phyloP scores from a whole-genome alignment of 2,113 vertebrate species.

The Anguilla japonica region DNA sequence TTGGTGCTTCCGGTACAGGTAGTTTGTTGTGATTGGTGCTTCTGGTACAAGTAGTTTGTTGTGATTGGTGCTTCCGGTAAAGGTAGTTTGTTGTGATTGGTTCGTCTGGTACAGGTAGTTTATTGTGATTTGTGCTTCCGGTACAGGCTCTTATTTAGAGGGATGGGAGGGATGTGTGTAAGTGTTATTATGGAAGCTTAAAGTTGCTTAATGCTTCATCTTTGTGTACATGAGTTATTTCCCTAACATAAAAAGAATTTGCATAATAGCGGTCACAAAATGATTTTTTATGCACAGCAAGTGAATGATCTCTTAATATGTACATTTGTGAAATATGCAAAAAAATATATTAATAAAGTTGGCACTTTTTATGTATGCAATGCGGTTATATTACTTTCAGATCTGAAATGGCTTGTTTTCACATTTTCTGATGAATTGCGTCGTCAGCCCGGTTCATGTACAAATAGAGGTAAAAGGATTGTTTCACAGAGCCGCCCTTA shows the following conservation, averaged over 20 bases:
- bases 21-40: no score
- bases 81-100: no score
- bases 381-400: not conserved
- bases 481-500: not conserved
- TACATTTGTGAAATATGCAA: not conserved
- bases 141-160: not conserved
- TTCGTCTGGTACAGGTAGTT: no score
- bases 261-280: not conserved
- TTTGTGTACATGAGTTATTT: not conserved
- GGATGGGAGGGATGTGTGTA: no score
- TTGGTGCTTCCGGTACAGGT: not conserved
- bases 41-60: no score
- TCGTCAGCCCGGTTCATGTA: constrained; percentile 55
- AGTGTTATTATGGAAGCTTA: not conserved
- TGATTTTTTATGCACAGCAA: not conserved
- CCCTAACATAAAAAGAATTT: not conserved
- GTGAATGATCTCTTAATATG: not conserved
- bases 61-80: no score
- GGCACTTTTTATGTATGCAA: not conserved
- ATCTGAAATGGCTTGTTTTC: not conserved
- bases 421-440: constrained; percentile 43
- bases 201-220: not conserved
- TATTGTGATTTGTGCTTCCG: not conserved
- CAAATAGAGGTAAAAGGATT: constrained; percentile 53
- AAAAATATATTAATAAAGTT: not conserved